Evolutionary conservation across 2,888 invertebrate genomes (phyloP).

Genomic region (Fragum whitleyi): DNA sequence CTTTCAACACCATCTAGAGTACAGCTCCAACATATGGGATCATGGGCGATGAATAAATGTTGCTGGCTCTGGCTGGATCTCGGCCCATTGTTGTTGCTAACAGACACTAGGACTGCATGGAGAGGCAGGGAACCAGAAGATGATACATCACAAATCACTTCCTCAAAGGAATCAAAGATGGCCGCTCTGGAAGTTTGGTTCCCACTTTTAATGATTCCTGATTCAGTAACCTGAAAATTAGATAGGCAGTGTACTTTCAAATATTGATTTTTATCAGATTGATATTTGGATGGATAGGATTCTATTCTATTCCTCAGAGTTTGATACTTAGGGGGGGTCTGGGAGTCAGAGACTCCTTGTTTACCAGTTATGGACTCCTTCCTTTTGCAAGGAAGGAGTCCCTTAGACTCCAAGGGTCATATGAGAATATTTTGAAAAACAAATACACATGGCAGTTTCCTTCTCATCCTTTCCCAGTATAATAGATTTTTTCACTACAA

Average conservation of each 20-base stretch:
- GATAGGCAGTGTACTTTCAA: no score
- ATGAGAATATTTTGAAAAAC: no score
- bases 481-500: no score
- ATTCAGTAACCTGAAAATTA: constrained; percentile 36
- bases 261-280: background rate
- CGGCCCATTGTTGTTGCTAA: constrained; percentile 72
- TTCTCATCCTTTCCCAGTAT: no score
- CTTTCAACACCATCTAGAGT: constrained; percentile 21
- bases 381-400: no score
- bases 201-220: constrained; percentile 34
- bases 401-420: no score
- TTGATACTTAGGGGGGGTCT: no score
- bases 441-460: no score
- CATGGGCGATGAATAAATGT: constrained; percentile 64
- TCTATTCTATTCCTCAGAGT: no score
- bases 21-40: constrained; percentile 73
- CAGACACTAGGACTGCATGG: constrained; percentile 57
- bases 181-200: constrained; percentile 57
- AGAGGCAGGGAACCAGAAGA: constrained; percentile 53
- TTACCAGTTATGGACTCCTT: no score
- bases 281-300: no score
- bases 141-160: constrained; percentile 71
- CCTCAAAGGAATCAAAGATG: constrained; percentile 66
- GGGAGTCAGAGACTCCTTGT: no score
- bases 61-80: constrained; percentile 57